Evolutionary conservation across 2,888 invertebrate species (phyloP).

Genomic region (Parnassius apollo): DNA sequence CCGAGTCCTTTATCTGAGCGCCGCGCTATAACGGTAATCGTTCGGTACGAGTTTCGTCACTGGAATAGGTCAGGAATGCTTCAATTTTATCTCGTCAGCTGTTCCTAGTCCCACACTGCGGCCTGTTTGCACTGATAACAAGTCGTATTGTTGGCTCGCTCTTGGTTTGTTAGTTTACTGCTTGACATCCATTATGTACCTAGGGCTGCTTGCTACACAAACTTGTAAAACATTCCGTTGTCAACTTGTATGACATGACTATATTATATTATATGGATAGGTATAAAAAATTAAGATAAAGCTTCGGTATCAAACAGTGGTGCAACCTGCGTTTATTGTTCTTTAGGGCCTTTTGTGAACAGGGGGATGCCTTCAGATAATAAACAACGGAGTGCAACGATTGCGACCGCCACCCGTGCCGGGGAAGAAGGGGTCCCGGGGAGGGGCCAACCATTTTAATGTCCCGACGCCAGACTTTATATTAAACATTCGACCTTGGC

Average conservation of each 20-base stretch:
- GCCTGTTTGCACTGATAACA: constrained; percentile 32
- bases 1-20: constrained; percentile 45
- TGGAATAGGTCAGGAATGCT: constrained; percentile 50
- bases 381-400: constrained; percentile 80
- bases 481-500: constrained; percentile 81
- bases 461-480: constrained; percentile 80
- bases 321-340: constrained; percentile 12
- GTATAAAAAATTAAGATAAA: too few species aligned
- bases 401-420: constrained; percentile 69
- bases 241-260: too few species aligned
- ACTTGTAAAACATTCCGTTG: too few species aligned
- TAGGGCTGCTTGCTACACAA: constrained; percentile 27
- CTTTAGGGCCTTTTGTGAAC: constrained; percentile 15
- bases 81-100: constrained; percentile 57
- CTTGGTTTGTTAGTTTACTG: constrained; percentile 30
- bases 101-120: constrained; percentile 40
- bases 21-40: constrained; percentile 44
- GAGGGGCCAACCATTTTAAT: constrained; percentile 79
- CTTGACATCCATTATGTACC: constrained; percentile 1
- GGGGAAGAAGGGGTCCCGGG: constrained; percentile 68
- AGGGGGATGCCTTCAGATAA: constrained; percentile 72
- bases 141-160: constrained; percentile 33
- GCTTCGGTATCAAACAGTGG: too few species aligned
- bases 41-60: constrained; percentile 49
- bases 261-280: too few species aligned